Percentiles rank a stretch among this genome's conserved stretches.
Evolutionary conservation across 2,113 vertebrate genomes (phyloP).

Genomic region (Dasyprocta punctata): DNA sequence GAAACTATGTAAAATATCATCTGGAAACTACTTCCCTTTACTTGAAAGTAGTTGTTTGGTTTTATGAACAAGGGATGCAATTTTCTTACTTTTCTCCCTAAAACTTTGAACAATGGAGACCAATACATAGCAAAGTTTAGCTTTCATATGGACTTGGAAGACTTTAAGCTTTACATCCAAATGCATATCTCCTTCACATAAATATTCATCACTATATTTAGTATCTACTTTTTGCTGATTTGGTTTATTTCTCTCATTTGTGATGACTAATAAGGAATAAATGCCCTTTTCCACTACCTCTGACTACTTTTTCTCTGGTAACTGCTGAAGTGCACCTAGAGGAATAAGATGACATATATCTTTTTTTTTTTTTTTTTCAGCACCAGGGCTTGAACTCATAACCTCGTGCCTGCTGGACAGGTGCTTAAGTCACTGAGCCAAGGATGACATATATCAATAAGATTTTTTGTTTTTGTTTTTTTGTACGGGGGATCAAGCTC

Average conservation of each 20-base stretch:
- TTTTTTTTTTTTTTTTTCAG: too few relatives aligned
- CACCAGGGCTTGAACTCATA: too few relatives aligned
- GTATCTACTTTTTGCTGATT: not conserved
- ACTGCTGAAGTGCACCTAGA: not conserved
- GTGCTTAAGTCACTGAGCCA: too few relatives aligned
- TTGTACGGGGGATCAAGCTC: too few relatives aligned
- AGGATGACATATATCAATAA: too few relatives aligned
- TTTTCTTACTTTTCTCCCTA: slow-evolving; percentile 13
- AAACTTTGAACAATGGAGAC: slow-evolving; percentile 16
- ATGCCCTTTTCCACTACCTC: not conserved
- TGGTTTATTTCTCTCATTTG: not conserved
- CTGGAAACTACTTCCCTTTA: not conserved
- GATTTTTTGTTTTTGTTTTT: too few relatives aligned
- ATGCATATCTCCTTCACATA: not conserved
- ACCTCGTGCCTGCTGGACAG: too few relatives aligned
- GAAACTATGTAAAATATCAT: slow-evolving; percentile 42
- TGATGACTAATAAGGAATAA: slow-evolving; percentile 16
- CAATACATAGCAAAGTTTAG: not conserved
- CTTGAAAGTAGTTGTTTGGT: not conserved
- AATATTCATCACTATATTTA: not conserved
- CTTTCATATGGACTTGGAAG: not conserved
- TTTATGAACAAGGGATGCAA: slow-evolving; percentile 55
- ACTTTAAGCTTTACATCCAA: not conserved
- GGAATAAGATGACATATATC: not conserved
- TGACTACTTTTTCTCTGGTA: not conserved